Evolutionary conservation across 2,113 vertebrate genomes (phyloP), one percentile per base, ranked within the genome.

Genomic region (Chunga burmeisteri): DNA sequence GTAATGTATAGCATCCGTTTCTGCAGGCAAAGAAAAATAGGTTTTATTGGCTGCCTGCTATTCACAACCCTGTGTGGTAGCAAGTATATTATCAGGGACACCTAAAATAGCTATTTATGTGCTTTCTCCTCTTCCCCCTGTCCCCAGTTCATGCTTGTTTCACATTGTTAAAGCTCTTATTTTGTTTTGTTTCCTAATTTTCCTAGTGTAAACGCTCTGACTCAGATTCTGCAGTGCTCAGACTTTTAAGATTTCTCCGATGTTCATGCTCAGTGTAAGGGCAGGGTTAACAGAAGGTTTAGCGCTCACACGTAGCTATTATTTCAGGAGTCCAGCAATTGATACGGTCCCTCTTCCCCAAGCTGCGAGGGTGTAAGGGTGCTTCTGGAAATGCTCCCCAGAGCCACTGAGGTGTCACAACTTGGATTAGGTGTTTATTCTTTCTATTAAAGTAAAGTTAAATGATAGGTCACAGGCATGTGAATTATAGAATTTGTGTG

Each of bases 281-380:
- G 16, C 36, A 78, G 52, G 59, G 20, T 3, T 84, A 52, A 55
- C 16, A 83, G 56, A 56, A 52, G 27, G 17, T 68, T 65, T 38
- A 42, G 52, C 40, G 29, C 13, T 82, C 8, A 0, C 1, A 0
- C 5, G 26, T 30, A 40, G 27, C 34, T 59, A 3, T 7, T 10
- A 3, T 2, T 75, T 34, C 44, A 62, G 40, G 32, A 47, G 65
- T 12, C 26, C 40, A 65, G 34, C 34, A 56, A 10, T 6, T 2
- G 1, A 13, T 20, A 9, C 0, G 0, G 1, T 65, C 23, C 22
- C 18, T 79, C 50, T 62, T 34, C 29, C 36, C 26, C 40, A 61
- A 47, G 40, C 5, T 72, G 3, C 56, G 44, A 38, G 5, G 17
- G 5, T 29, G 21, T 20, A 42, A 47, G 38, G 34, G 7, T 47